Conservation (phyloP, 1,140 invertebrate species). For the Streblospio benedicti region DNA sequence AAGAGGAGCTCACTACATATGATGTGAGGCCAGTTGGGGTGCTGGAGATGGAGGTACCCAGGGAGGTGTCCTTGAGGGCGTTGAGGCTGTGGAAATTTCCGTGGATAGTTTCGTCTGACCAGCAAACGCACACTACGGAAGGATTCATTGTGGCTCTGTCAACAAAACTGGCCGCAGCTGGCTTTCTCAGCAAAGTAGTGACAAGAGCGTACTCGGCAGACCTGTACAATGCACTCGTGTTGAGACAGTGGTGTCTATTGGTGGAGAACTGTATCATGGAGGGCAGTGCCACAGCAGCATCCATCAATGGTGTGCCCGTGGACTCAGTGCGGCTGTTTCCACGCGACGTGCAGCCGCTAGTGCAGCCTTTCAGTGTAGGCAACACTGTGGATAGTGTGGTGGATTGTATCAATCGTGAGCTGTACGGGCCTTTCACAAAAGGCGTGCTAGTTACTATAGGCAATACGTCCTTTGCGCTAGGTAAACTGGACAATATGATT, state of each 20-base stretch:
- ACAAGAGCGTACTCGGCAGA: conserved; percentile 13
- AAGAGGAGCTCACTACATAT: conserved; percentile 17
- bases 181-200: conserved; percentile 13
- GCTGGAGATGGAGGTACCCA: conserved; percentile 15
- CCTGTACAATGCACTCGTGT: conserved; percentile 8
- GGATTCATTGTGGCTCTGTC: conserved; percentile 7
- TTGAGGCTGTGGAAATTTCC: conserved; percentile 17
- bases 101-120: conserved; percentile 15
- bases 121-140: conserved; percentile 14
- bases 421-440: conserved; percentile 14
- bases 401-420: conserved; percentile 15
- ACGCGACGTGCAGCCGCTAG: conserved; percentile 9
- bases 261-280: conserved; percentile 18
- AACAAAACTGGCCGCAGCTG: conserved; percentile 15
- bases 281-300: conserved; percentile 6
- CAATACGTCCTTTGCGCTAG: conserved; percentile 10
- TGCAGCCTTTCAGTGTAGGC: conserved; percentile 12
- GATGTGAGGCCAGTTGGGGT: conserved; percentile 18
- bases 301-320: conserved; percentile 7
- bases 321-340: conserved; percentile 14
- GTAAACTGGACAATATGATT: conserved; percentile 8
- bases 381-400: conserved; percentile 15
- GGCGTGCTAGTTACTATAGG: conserved; percentile 14
- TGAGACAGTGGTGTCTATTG: conserved; percentile 15
- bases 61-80: conserved; percentile 3